These are phyloP conservation scores for Drosophila falleni DNA, from an alignment of 2,888 invertebrate species.

Conservation along the genomic window DNA sequence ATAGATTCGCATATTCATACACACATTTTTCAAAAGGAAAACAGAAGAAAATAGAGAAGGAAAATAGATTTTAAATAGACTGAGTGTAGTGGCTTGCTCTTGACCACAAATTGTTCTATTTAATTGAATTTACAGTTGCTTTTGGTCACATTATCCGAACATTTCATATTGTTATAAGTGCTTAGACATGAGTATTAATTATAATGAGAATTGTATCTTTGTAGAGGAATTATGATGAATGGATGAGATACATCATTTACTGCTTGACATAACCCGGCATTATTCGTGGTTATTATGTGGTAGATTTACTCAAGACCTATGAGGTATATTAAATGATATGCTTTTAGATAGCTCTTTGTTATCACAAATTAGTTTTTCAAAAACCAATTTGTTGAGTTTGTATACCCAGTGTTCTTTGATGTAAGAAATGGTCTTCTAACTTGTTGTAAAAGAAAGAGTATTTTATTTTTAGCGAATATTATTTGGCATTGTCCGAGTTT, in stretches of 20 bases:
- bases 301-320: background rate
- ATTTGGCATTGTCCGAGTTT: too few relatives aligned
- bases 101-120: slow-evolving; percentile 50
- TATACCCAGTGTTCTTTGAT: background rate
- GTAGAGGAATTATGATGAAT: slow-evolving; percentile 12
- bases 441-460: background rate
- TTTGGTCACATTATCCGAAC: slow-evolving; percentile 21
- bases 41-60: slow-evolving; percentile 7
- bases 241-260: slow-evolving; percentile 2
- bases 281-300: background rate
- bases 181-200: slow-evolving; percentile 9
- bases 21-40: slow-evolving; percentile 33
- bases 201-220: background rate
- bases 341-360: background rate
- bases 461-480: too few relatives aligned
- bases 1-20: slow-evolving; percentile 46
- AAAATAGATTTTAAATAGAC: slow-evolving; percentile 52
- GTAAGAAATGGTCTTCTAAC: background rate
- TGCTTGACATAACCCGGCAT: background rate
- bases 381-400: background rate
- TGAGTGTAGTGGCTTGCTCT: slow-evolving; percentile 58
- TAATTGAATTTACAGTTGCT: slow-evolving; percentile 54
- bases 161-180: slow-evolving; percentile 19
- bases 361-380: background rate
- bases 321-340: background rate